phyloP scores from a whole-genome alignment of 2,888 invertebrate genomes.

The Graphium colonna region DNA sequence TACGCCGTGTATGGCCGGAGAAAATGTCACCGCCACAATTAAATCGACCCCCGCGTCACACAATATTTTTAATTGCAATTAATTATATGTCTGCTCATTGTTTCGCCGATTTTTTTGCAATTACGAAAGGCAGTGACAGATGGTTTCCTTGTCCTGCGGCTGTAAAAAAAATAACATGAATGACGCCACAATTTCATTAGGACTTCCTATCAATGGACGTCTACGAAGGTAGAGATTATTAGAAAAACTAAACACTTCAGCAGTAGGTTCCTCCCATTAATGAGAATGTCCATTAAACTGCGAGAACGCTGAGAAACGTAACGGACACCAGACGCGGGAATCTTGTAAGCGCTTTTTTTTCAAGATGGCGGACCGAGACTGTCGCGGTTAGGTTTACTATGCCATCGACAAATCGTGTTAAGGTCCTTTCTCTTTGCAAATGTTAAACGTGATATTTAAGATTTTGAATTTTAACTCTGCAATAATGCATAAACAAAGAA shows the following conservation, averaged over 20 bases:
- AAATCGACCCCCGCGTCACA: constrained; percentile 8
- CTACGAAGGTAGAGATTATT: constrained; percentile 9
- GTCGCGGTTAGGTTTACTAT: constrained; percentile 6
- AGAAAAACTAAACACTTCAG: constrained; percentile 3
- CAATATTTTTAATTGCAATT: constrained; percentile 16
- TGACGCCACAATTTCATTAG: constrained; percentile 18
- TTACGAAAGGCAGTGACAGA: constrained; percentile 17
- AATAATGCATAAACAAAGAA: not conserved
- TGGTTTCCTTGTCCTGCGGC: constrained; percentile 10
- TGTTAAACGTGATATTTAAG: not conserved
- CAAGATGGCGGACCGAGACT: constrained; percentile 10
- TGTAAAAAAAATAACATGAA: constrained; percentile 14
- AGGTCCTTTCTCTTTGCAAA: not conserved
- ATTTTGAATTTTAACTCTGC: not conserved
- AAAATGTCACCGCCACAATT: constrained; percentile 18
- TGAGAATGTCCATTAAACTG: constrained; percentile 16
- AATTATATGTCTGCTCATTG: constrained; percentile 15
- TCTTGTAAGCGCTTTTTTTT: constrained; percentile 9
- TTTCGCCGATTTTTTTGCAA: constrained; percentile 20
- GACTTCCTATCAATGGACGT: constrained; percentile 21
- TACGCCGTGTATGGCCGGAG: not conserved
- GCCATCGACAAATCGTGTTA: constrained; percentile 14
- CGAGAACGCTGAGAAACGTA: constrained; percentile 15
- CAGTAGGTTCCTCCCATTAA: constrained; percentile 10
- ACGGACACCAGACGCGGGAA: constrained; percentile 12